Evolutionary conservation across 2,113 vertebrate species (phyloP), one percentile per base, ranked within the genome.

Genomic region (Talpa occidentalis): DNA sequence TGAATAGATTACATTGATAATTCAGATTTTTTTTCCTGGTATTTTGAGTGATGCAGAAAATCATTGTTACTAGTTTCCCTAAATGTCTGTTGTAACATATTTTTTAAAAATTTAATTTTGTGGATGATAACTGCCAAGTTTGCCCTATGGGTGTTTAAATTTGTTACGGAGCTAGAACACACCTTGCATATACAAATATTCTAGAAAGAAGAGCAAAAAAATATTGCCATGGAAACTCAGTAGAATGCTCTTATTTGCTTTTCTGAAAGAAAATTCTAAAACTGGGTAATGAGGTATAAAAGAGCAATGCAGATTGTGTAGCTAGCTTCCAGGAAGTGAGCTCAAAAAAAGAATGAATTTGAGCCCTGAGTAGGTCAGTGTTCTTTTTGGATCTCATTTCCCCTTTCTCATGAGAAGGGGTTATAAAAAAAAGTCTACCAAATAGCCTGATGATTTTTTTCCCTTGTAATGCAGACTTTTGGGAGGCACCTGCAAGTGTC

Each of bases 221-320:
- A 92, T 22, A 54, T 92, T 89, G 92, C 89, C 70, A 70, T 95
- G 59, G 91, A 76, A 93, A 90, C 47, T 72, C 4, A 30, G 80
- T 60, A 78, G 74, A 84, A 90, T 73, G 70, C 21, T 28, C 24
- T 90, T 42, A 74, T 77, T 88, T 95, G 62, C 59, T 84, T 76
- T 79, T 88, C 54, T 93, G 80, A 92, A 93, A 77, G 88, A 82
- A 94, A 91, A 79, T 37, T 79, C 67, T 84, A n/a, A 93, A 90
- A 54, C 42, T 85, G 72, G 80, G 49, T 72, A 60, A 69, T 40
- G 73, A 78, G 14, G 24, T 88, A 74, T 49, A n/a, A 92, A 92
- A 89, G 92, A 96, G 72, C 87, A 87, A 10, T 85, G 54, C 47
- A 79, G 86, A 80, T 81, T 83, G 1, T 80, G 59, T 37, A 24